These are phyloP conservation scores for Synodontis membranacea DNA, from an alignment of 2,113 vertebrate species.

Conservation along the genomic window DNA sequence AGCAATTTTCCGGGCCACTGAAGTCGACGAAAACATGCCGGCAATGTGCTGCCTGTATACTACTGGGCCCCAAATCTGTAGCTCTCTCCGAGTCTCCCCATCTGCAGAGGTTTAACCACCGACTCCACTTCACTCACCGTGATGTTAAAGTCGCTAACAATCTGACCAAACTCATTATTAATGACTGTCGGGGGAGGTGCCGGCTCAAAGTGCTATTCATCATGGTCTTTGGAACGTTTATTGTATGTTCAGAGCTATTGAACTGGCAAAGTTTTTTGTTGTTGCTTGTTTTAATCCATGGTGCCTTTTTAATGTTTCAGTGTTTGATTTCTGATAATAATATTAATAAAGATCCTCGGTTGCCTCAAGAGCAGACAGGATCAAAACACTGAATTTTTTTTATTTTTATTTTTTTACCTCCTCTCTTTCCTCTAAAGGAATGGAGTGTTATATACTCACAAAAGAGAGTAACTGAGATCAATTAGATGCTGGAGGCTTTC, in stretches of 20 bases:
- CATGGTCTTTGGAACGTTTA: background rate
- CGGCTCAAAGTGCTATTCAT: constrained; percentile 8
- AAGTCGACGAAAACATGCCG: constrained; percentile 15
- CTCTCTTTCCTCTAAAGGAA: constrained; percentile 5
- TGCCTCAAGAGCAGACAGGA: background rate
- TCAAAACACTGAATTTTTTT: background rate
- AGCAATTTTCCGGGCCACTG: constrained; percentile 42
- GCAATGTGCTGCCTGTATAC: constrained; percentile 31
- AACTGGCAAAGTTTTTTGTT: background rate
- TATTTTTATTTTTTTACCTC: background rate
- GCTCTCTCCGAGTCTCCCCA: constrained; percentile 32
- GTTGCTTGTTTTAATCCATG: background rate
- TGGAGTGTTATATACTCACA: constrained; percentile 25
- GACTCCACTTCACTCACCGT: constrained; percentile 16
- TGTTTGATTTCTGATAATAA: constrained; percentile 1
- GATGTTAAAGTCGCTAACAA: constrained; percentile 18
- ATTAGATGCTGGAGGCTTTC: constrained; percentile 33
- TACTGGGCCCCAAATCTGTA: constrained; percentile 19
- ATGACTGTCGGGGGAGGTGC: background rate
- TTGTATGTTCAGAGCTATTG: constrained; percentile 7
- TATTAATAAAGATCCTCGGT: background rate
- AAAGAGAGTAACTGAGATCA: constrained; percentile 39
- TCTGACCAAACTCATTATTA: constrained; percentile 34
- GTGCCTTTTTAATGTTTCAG: constrained; percentile 9
- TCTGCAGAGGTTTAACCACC: constrained; percentile 38